Conservation (phyloP, 2,888 invertebrate genomes). For the Patella pellucida region DNA sequence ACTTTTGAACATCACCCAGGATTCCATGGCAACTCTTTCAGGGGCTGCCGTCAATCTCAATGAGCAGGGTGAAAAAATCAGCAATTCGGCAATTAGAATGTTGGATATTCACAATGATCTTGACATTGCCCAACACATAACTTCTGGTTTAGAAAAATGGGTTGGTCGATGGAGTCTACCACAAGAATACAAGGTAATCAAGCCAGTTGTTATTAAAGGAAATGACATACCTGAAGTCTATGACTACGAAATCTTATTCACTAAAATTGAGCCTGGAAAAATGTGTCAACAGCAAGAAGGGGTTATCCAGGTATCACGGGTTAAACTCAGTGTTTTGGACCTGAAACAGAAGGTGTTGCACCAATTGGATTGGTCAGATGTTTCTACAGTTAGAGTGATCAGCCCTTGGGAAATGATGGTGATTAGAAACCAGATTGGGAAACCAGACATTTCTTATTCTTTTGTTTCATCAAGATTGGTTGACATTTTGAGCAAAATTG, state of each 20-base stretch:
- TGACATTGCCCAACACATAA: conserved; percentile 12
- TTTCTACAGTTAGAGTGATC: conserved; percentile 47
- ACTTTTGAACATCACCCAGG: conserved; percentile 5
- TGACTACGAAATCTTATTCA: conserved; percentile 20
- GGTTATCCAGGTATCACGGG: conserved; percentile 15
- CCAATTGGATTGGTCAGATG: conserved; percentile 43
- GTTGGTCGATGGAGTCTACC: conserved; percentile 21
- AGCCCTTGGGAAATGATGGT: conserved; percentile 52
- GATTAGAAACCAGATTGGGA: conserved; percentile 45
- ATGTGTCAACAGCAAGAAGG: conserved; percentile 16
- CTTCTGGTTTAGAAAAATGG: conserved; percentile 20
- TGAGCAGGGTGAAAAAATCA: conserved; percentile 23
- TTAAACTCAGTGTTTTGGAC: conserved; percentile 30
- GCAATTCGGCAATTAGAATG: conserved; percentile 14
- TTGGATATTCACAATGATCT: conserved; percentile 19
- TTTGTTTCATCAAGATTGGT: conserved; percentile 45
- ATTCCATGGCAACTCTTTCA: conserved; percentile 11
- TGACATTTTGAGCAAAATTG: conserved; percentile 22
- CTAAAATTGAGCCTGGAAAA: conserved; percentile 14
- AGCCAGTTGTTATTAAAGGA: conserved; percentile 17
- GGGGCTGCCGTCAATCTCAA: conserved; percentile 8
- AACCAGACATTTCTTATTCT: conserved; percentile 46
- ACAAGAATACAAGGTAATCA: conserved; percentile 11
- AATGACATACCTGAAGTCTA: conserved; percentile 17
- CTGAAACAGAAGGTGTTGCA: conserved; percentile 38